Percentiles rank a stretch among this genome's conserved stretches.
Conservation (phyloP, 2,888 invertebrate species). For the Meganola albula region DNA sequence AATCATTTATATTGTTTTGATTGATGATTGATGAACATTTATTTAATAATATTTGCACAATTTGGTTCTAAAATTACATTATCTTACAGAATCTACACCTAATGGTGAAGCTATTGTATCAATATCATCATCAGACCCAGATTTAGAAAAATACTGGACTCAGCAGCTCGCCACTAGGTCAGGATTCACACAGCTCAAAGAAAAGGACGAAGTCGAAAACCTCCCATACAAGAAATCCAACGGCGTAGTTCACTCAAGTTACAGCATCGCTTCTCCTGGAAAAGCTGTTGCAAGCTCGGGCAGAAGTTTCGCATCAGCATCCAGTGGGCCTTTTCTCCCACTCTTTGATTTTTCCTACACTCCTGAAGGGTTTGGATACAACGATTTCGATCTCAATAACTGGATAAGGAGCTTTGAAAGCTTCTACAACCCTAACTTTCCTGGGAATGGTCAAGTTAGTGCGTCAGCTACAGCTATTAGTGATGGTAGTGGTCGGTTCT, state of each 20-base stretch:
- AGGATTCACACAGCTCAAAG: conserved; percentile 18
- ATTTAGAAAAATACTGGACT: conserved; percentile 39
- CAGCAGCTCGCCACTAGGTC: conserved; percentile 27
- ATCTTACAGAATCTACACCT: conserved; percentile 47
- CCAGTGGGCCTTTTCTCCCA: conserved; percentile 33
- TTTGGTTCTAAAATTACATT: no score
- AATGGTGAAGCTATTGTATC: conserved; percentile 47
- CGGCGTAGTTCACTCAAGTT: conserved; percentile 29
- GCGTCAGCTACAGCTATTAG: conserved; percentile 39
- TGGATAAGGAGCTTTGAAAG: conserved; percentile 44
- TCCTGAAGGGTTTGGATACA: conserved; percentile 32
- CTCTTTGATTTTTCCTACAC: conserved; percentile 38
- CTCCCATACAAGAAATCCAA: conserved; percentile 11
- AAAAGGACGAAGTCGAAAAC: conserved; percentile 10
- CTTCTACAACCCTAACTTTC: conserved; percentile 38
- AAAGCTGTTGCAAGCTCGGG: conserved; percentile 37
- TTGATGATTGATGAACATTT: no score
- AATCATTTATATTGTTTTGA: no score
- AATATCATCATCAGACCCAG: conserved; percentile 49
- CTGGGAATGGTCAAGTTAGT: conserved; percentile 30
- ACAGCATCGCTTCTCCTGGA: conserved; percentile 40
- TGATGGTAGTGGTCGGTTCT: conserved; percentile 50
- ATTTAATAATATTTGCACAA: no score
- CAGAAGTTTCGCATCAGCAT: conserved; percentile 42
- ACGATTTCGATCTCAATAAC: conserved; percentile 30